Evolutionary conservation across 2,797 vertebrate genomes (phyloP), one percentile per base, ranked within the genome.

Genomic region (Gymnoscopelus braueri): DNA sequence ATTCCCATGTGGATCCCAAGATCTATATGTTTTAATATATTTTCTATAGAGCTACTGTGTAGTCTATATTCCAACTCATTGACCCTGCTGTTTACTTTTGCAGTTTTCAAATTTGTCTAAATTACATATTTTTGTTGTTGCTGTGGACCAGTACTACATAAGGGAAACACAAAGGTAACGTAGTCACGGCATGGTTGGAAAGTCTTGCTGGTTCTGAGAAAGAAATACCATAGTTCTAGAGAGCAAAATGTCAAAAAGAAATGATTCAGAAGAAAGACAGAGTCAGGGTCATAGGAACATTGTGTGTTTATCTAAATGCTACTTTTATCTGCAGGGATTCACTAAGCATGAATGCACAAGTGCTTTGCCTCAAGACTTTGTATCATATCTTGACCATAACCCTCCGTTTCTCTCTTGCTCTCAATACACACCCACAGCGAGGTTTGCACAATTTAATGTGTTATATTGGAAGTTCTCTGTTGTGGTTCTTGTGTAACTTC

Each of bases 401-500:
- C 39, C 14, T 73, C 71, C 75, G 51, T 35, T 29, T 10, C n/a
- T 39, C n/a, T 60, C 56, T 58, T 69, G 52, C 39, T 9, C 39
- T 44, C 8, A 10, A 3, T 29, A 44, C 32, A 64, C 57, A 68
- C 79, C 80, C 69, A 74, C 8, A n/a, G 39, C 60, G 51, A 51
- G 11, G 56, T 82, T 78, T 19, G 56, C 63, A 81, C 66, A 70
- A 65, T 81, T 82, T 69, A 55, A 60, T 71, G 15, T 60, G 12
- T 75, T 60, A 50, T 67, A 66, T 65, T 75, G 39, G 51, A 71
- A 75, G 75, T 85, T 88, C 85, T 86, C 75, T 65, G 74, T 81
- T 1, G 39, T 49, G 8, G 5, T 51, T 55, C 75, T 90, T 87
- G 71, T 82, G 79, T 81, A 89, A 91, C 83, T 88, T 91, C 84